Conservation (phyloP, 2,888 invertebrate species). For the Drosophila acutilabella region DNA sequence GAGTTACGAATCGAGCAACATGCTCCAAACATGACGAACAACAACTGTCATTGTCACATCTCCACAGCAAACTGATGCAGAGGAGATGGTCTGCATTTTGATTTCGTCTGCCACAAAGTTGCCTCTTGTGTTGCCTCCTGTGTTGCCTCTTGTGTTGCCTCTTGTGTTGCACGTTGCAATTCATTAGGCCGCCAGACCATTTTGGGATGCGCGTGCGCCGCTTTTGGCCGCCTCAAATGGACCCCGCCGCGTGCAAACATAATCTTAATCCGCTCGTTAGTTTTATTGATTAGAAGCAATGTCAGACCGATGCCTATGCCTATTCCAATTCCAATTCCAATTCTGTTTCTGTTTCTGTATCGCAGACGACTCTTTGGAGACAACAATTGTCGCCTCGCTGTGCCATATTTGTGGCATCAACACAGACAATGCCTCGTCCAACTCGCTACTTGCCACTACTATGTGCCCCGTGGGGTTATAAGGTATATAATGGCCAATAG, state of each 20-base stretch:
- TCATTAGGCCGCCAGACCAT: conserved; percentile 76
- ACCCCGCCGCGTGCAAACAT: conserved; percentile 61
- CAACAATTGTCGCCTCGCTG: conserved; percentile 82
- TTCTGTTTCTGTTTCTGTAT: background rate
- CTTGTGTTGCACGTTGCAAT: conserved; percentile 60
- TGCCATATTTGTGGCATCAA: conserved; percentile 77
- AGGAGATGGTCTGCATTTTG: conserved; percentile 48
- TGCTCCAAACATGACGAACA: conserved; percentile 80
- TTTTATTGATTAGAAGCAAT: conserved; percentile 79
- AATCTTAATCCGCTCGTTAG: conserved; percentile 81
- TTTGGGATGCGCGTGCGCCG: conserved; percentile 81
- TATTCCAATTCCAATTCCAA: background rate
- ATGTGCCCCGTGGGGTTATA: conserved; percentile 53
- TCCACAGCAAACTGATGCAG: conserved; percentile 54
- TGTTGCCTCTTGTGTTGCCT: background rate
- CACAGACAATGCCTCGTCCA: conserved; percentile 50
- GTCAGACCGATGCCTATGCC: conserved; percentile 31
- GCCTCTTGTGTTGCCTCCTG: conserved; percentile 4
- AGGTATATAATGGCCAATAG: conserved; percentile 20
- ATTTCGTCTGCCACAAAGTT: conserved; percentile 65
- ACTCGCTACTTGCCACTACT: conserved; percentile 7
- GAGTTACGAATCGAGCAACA: conserved; percentile 41
- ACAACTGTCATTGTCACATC: conserved; percentile 83
- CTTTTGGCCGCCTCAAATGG: conserved; percentile 62
- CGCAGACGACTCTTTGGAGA: conserved; percentile 75